These are phyloP conservation scores for Amazona vittata DNA, from an alignment of 2,113 vertebrate genomes.

Conservation along the genomic window DNA sequence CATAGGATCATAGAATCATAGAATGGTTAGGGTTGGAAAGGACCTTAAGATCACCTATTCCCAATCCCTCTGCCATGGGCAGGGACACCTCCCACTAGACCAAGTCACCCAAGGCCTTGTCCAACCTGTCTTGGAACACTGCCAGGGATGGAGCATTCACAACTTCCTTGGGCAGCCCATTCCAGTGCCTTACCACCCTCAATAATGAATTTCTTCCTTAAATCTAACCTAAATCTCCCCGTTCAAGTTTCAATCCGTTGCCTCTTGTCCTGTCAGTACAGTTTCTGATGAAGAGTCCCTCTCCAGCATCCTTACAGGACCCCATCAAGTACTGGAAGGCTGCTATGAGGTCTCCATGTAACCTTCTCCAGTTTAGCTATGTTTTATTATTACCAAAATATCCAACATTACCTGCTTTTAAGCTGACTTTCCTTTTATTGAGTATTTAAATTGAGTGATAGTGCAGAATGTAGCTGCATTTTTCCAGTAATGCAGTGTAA, in stretches of 20 bases:
- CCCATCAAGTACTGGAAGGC: neutral
- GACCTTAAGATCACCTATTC: neutral
- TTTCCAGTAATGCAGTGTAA: neutral
- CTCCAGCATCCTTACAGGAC: neutral
- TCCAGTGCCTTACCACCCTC: neutral
- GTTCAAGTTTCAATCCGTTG: neutral
- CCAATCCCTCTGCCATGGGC: no score
- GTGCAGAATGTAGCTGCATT: neutral
- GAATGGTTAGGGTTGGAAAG: neutral
- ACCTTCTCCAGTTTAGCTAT: neutral
- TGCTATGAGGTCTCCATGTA: neutral
- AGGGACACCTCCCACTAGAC: neutral
- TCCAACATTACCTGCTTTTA: neutral
- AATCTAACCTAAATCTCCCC: neutral
- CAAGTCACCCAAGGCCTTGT: neutral
- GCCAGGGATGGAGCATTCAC: neutral
- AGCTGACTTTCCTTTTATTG: conserved; percentile 27
- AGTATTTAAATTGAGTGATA: conserved; percentile 36
- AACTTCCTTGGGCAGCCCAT: neutral
- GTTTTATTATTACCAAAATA: neutral
- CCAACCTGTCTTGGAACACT: neutral
- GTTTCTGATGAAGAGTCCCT: neutral
- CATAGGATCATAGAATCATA: neutral
- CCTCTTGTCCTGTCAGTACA: neutral
- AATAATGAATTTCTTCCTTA: neutral